Percentiles rank a stretch among this genome's conserved stretches.
Evolutionary conservation across 2,888 invertebrate genomes (phyloP).

Genomic region (Cyaniris semiargus): DNA sequence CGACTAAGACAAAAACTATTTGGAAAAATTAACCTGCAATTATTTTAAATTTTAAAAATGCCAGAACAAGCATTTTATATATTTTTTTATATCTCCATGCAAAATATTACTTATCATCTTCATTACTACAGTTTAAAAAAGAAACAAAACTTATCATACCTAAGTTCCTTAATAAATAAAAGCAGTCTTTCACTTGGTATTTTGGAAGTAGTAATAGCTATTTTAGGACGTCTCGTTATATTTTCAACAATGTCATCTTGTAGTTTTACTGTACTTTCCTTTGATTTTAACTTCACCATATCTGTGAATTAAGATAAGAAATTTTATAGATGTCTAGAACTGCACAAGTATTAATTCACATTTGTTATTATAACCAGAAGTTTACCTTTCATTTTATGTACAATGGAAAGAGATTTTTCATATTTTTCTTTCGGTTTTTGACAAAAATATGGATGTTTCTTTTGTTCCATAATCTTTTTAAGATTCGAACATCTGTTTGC

Average conservation of each 20-base stretch:
- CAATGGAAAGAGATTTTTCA: background rate
- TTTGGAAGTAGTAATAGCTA: conserved; percentile 22
- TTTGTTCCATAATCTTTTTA: background rate
- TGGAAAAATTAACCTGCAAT: conserved; percentile 28
- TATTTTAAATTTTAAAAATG: background rate
- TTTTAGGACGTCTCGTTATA: background rate
- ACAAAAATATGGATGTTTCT: conserved; percentile 2
- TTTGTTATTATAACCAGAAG: background rate
- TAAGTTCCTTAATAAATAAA: conserved; percentile 29
- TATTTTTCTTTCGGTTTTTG: background rate
- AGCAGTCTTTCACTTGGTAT: conserved; percentile 23
- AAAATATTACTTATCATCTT: background rate
- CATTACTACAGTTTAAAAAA: background rate
- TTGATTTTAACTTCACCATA: background rate
- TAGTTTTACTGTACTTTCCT: background rate
- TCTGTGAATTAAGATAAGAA: background rate
- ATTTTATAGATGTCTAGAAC: background rate
- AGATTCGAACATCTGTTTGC: background rate
- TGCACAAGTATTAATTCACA: background rate
- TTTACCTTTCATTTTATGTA: background rate
- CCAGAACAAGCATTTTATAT: too few species aligned
- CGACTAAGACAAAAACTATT: conserved; percentile 18
- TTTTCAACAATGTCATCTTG: background rate
- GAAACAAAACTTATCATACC: background rate
- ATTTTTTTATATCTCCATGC: too few species aligned